These are phyloP conservation scores for Leptocoma aspasia DNA, from an alignment of 2,113 vertebrate species.

Conservation along the genomic window DNA sequence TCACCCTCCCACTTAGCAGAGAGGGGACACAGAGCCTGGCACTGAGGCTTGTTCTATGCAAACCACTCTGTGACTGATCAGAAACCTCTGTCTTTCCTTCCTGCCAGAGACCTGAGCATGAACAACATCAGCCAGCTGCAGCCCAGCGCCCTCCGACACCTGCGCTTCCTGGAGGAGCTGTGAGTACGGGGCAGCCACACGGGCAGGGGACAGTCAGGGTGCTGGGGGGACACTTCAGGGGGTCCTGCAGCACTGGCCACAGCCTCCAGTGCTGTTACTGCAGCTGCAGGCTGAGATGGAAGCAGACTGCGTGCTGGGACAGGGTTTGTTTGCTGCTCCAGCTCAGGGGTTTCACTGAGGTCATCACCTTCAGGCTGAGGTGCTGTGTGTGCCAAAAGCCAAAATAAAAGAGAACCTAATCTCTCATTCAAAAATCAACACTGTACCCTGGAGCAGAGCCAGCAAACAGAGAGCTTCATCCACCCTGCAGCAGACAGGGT, in stretches of 20 bases:
- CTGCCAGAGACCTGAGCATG: constrained; percentile 90
- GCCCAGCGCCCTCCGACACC: constrained; percentile 78
- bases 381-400: neutral
- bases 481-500: neutral
- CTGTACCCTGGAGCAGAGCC: neutral
- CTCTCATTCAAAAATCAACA: neutral
- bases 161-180: constrained; percentile 93
- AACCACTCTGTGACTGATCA: neutral
- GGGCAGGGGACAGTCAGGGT: accelerated
- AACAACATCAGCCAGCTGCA: constrained; percentile 91
- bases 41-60: neutral
- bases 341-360: neutral
- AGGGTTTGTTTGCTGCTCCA: neutral
- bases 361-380: neutral
- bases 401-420: neutral
- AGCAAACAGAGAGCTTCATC: neutral
- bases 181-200: constrained; percentile 68
- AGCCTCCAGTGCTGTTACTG: neutral
- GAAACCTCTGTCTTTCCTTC: neutral
- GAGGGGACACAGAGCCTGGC: neutral
- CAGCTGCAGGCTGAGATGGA: neutral
- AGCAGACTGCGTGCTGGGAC: accelerated
- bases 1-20: neutral
- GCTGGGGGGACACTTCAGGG: neutral
- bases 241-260: neutral